Conservation (phyloP, 2,797 vertebrate species). For the Amphiprion clarkii region DNA sequence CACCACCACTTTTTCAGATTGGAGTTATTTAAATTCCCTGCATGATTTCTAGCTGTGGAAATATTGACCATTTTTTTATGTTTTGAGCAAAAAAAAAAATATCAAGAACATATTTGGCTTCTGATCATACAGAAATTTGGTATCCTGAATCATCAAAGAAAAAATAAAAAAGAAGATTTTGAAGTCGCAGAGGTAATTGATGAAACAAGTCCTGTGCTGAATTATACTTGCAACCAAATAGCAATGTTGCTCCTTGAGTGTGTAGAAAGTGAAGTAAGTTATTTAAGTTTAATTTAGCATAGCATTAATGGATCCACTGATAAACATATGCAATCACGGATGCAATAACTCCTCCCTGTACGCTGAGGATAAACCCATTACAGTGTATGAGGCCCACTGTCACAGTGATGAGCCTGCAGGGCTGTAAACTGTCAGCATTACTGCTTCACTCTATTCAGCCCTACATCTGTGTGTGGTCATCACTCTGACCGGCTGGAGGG, state of each 20-base stretch:
- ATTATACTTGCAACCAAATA: constrained; percentile 1
- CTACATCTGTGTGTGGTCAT: constrained; percentile 49
- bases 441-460: constrained; percentile 22
- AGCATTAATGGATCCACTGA: constrained; percentile 24
- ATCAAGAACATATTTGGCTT: neutral
- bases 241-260: neutral
- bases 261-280: constrained; percentile 3
- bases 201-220: neutral
- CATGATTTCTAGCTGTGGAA: neutral
- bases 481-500: constrained; percentile 32
- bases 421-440: constrained; percentile 36
- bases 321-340: constrained; percentile 15
- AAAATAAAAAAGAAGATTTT: neutral
- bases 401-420: constrained; percentile 38
- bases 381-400: neutral
- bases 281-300: constrained; percentile 16
- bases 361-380: constrained; percentile 18
- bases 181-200: neutral
- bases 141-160: neutral
- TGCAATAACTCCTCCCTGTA: constrained; percentile 1
- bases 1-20: neutral
- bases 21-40: neutral
- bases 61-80: neutral
- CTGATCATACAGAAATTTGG: neutral
- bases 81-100: neutral